Evolutionary conservation across 2,888 invertebrate genomes (phyloP).

Genomic region (Pachycephus smyrnensis): DNA sequence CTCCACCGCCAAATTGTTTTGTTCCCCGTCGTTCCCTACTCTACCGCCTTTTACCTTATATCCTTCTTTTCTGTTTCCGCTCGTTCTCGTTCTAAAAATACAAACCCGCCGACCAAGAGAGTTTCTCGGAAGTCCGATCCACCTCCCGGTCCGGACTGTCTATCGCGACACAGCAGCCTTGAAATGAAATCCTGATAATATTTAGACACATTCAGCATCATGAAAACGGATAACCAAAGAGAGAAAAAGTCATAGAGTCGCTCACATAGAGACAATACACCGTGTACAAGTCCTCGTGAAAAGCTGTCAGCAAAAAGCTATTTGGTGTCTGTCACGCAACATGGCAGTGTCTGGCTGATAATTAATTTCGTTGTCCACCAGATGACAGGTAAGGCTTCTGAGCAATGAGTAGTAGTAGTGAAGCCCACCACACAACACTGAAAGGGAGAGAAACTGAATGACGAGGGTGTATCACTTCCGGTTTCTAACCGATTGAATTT

Average conservation of each 20-base stretch:
- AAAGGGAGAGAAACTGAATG: background rate
- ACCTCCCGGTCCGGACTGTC: background rate
- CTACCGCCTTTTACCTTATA: background rate
- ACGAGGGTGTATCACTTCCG: slow-evolving; percentile 1
- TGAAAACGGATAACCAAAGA: background rate
- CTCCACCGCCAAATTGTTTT: slow-evolving; percentile 7
- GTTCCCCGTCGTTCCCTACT: background rate
- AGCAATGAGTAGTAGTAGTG: background rate
- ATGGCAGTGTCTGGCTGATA: background rate
- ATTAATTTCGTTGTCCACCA: background rate
- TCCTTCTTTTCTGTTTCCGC: slow-evolving; percentile 27
- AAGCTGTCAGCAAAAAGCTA: background rate
- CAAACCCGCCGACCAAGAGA: background rate
- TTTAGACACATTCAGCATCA: background rate
- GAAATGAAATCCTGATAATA: background rate
- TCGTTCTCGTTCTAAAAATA: slow-evolving; percentile 8
- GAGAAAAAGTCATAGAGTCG: background rate
- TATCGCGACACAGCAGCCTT: background rate
- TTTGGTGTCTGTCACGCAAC: background rate
- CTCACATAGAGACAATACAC: background rate
- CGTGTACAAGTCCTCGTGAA: background rate
- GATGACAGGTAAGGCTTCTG: background rate
- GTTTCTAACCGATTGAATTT: slow-evolving; percentile 5
- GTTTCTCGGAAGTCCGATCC: slow-evolving; percentile 7
- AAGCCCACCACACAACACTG: background rate